Base-by-base conservation (phyloP, 1,140 invertebrate species). In the Dendrolimus punctatus region DNA sequence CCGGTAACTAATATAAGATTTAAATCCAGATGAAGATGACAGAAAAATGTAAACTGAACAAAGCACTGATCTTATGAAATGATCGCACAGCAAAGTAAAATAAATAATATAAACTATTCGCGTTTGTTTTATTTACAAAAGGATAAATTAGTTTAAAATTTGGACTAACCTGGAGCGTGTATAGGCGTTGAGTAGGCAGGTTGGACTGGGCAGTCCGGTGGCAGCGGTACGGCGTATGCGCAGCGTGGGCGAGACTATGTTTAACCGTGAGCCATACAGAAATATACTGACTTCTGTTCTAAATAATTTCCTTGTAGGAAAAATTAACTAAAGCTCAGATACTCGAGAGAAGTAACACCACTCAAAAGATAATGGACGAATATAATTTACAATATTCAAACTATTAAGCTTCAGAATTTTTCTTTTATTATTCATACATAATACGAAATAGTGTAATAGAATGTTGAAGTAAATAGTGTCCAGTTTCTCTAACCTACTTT, bases 231-330 rank as follows among this genome's bases (percentile, higher is more conserved):
- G 61, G 61, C 72, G 71, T 51, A 49, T 44, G 66, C 57, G 69
- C 66, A 51, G 68, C 68, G 81, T 82, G 74, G 79, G 79, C 62
- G 81, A 69, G 69, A 70, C 81, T 85, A 82, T 77, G 81, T 82
- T 81, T 85, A 85, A 81, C 67, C 70, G 71, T 80, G 79, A 85
- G 77, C 79, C 62, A 79, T 67, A 77, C 78, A 60, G 70, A 82
- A 82, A 80, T 82, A 80, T 77, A 80, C 71, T 75, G 73, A 81
- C 79, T 85, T 85, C 83, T 83, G 81, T 82, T 81, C 68, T 64
- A 51, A 72, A 64, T 67, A 71, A 68, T 80, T 77, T 82, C 71
- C 70, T 80, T 66, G 64, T 70, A 70, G 55, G 65, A 74, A 72
- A 75, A 72, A 54, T 55, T 53, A 68, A 50, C 49, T 45, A 42